phyloP scores from a whole-genome alignment of 1,140 invertebrate genomes.

The Thrips palmi region DNA sequence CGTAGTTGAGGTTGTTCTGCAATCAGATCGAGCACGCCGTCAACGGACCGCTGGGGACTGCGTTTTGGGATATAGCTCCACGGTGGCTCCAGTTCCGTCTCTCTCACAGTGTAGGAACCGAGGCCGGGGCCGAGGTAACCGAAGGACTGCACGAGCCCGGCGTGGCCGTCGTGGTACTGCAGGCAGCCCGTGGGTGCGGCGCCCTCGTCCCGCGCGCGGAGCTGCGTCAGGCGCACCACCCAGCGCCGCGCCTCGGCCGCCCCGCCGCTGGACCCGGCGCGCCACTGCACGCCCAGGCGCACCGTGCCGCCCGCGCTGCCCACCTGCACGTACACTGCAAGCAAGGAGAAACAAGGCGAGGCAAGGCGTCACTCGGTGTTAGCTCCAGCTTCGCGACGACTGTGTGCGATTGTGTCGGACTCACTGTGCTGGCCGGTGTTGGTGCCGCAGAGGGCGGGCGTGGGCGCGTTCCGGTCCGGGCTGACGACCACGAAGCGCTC shows the following conservation, averaged over 20 bases:
- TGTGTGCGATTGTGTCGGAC: conserved; percentile 13
- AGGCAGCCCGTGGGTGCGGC: conserved; percentile 40
- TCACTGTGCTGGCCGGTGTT: conserved; percentile 58
- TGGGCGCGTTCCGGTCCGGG: conserved; percentile 41
- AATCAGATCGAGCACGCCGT: conserved; percentile 18
- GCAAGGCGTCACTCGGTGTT: neutral
- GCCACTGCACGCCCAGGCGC: conserved; percentile 38
- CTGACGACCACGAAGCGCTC: conserved; percentile 50
- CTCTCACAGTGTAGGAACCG: neutral
- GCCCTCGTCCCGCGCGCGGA: conserved; percentile 26
- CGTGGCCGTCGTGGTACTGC: conserved; percentile 39
- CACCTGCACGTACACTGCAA: conserved; percentile 54
- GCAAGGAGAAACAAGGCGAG: conserved; percentile 11
- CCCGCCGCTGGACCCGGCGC: conserved; percentile 34
- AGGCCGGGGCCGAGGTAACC: conserved; percentile 38
- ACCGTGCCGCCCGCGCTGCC: conserved; percentile 36
- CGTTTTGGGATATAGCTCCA: conserved; percentile 4
- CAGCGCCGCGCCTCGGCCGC: conserved; percentile 30
- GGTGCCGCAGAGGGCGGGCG: conserved; percentile 51
- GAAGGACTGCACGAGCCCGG: conserved; percentile 45
- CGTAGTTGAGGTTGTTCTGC: conserved; percentile 63
- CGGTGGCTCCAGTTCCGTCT: neutral
- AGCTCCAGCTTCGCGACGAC: neutral
- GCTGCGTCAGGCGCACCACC: conserved; percentile 41
- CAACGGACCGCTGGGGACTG: conserved; percentile 2